Percentiles rank a stretch among this genome's conserved stretches.
These are phyloP conservation scores for Digitonthophagus gazella DNA, from an alignment of 2,888 invertebrate species.

Conservation along the genomic window DNA sequence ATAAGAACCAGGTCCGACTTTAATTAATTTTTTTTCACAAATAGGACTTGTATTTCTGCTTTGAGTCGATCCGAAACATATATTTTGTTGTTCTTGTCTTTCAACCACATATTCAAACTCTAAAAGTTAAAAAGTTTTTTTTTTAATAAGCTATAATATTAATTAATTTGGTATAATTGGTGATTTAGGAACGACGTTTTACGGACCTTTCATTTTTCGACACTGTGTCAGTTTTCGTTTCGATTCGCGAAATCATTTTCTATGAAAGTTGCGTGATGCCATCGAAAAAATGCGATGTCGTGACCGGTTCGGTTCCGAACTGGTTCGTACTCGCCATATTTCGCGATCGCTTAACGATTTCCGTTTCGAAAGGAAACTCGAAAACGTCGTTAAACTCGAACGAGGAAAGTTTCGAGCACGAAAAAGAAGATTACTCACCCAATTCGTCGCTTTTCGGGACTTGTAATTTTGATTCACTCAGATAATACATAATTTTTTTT, in stretches of 20 bases:
- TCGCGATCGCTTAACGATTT: too few species aligned
- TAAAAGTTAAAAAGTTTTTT: constrained; percentile 30
- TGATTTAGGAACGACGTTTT: constrained; percentile 7
- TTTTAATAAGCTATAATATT: too few species aligned
- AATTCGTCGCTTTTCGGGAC: too few species aligned
- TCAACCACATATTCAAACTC: constrained; percentile 48
- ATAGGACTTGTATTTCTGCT: constrained; percentile 40
- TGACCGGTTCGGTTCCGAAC: background rate
- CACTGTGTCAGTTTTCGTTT: constrained; percentile 4
- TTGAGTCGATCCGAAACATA: constrained; percentile 44
- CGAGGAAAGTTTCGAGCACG: too few species aligned
- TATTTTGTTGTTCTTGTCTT: constrained; percentile 37
- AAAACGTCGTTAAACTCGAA: too few species aligned
- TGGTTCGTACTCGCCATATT: background rate
- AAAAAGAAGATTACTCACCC: too few species aligned
- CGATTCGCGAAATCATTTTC: background rate
- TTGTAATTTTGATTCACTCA: too few species aligned
- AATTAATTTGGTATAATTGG: too few species aligned
- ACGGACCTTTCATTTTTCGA: constrained; percentile 19
- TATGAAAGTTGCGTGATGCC: background rate
- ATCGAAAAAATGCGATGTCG: background rate
- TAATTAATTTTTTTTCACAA: constrained; percentile 28
- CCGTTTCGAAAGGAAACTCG: too few species aligned
- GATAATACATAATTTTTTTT: too few species aligned
- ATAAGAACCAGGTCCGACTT: constrained; percentile 37